A percentile compares a stretch with the other conserved stretches of the same genome.
phyloP scores from a whole-genome alignment of 1,140 invertebrate species.

The Leptinotarsa texana region DNA sequence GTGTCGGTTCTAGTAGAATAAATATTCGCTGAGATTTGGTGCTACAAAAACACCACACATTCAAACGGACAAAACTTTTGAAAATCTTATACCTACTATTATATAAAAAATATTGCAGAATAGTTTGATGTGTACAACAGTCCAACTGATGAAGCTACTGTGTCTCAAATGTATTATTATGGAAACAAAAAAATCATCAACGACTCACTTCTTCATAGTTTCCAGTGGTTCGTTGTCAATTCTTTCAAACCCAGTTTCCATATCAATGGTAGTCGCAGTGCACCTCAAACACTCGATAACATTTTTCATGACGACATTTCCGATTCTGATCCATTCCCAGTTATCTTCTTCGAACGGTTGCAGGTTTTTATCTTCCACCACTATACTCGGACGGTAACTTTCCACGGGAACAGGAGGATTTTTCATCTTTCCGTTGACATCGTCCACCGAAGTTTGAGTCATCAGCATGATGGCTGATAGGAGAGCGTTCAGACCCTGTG shows the following conservation, averaged over 20 bases:
- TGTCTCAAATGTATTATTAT: too few relatives aligned
- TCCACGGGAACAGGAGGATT: slow-evolving; percentile 59
- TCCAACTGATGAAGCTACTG: too few relatives aligned
- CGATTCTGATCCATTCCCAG: slow-evolving; percentile 74
- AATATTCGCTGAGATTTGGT: too few relatives aligned
- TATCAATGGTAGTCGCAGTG: slow-evolving; percentile 64
- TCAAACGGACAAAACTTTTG: too few relatives aligned
- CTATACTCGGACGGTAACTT: slow-evolving; percentile 70
- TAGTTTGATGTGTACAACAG: too few relatives aligned
- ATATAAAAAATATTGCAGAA: too few relatives aligned
- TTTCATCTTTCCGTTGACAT: slow-evolving; percentile 64
- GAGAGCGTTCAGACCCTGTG: slow-evolving; percentile 47
- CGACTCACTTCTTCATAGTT: slow-evolving; percentile 45
- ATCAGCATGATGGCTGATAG: slow-evolving; percentile 56
- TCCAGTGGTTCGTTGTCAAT: slow-evolving; percentile 62
- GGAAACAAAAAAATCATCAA: neutral
- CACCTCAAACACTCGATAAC: slow-evolving; percentile 69
- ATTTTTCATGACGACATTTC: slow-evolving; percentile 63
- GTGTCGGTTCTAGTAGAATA: too few relatives aligned
- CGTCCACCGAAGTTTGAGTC: slow-evolving; percentile 65
- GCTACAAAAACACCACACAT: too few relatives aligned
- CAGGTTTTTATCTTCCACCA: slow-evolving; percentile 62
- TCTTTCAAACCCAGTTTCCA: slow-evolving; percentile 59
- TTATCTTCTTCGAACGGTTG: slow-evolving; percentile 68
- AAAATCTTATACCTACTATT: too few relatives aligned